Conservation (phyloP, 2,797 vertebrate species). For the Chelon labrosus region DNA sequence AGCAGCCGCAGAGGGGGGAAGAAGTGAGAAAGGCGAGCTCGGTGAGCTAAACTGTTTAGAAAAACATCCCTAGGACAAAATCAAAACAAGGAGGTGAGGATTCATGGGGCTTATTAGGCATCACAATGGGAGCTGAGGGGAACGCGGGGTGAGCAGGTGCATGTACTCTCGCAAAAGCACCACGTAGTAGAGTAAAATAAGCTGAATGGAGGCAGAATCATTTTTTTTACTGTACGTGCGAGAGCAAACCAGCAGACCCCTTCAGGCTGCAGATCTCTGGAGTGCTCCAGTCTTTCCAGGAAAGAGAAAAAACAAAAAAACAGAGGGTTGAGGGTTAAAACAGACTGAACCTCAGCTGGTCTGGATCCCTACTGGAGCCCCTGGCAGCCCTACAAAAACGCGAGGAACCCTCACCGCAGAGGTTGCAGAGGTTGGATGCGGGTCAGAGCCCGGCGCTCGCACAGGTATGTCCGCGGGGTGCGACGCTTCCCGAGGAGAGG, state of each 20-base stretch:
- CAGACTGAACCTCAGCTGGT: constrained; percentile 77
- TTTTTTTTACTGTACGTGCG: constrained; percentile 56
- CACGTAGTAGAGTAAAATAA: constrained; percentile 28
- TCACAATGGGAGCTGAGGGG: constrained; percentile 64
- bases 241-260: constrained; percentile 71
- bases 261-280: constrained; percentile 76
- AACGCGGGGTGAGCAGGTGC: constrained; percentile 62
- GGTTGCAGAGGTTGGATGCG: constrained; percentile 70
- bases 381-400: constrained; percentile 73
- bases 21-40: constrained; percentile 33
- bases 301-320: constrained; percentile 23
- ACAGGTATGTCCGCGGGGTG: constrained; percentile 73
- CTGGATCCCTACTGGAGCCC: constrained; percentile 65
- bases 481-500: constrained; percentile 50
- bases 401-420: no score
- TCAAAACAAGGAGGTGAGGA: constrained; percentile 69
- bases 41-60: constrained; percentile 66
- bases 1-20: constrained; percentile 2
- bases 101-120: constrained; percentile 71
- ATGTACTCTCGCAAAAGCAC: constrained; percentile 26
- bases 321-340: constrained; percentile 43
- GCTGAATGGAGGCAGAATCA: constrained; percentile 49
- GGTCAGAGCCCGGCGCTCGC: constrained; percentile 64
- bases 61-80: constrained; percentile 78
- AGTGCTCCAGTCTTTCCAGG: constrained; percentile 57